phyloP scores from a whole-genome alignment of 1,140 invertebrate species.

The Drosophila ficusphila region DNA sequence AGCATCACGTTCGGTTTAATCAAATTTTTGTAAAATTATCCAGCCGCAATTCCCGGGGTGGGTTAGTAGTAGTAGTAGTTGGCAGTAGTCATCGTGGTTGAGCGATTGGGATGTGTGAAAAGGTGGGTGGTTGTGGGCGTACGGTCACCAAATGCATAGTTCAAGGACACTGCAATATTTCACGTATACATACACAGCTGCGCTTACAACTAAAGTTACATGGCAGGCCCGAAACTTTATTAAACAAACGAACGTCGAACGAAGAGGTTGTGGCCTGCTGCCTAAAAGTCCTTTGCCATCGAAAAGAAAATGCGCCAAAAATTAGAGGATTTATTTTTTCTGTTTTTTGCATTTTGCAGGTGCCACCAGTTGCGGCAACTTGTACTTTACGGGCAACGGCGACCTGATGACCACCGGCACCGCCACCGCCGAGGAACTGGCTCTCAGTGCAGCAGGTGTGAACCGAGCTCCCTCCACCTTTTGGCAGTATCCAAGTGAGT shows the following conservation, averaged over 20 bases:
- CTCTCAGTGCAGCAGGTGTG: slow-evolving; percentile 64
- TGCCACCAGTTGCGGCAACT: slow-evolving; percentile 78
- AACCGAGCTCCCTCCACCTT: slow-evolving; percentile 86
- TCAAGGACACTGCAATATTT: slow-evolving; percentile 80
- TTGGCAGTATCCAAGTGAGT: slow-evolving; percentile 90
- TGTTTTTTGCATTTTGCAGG: slow-evolving; percentile 51
- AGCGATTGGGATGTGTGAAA: too few species aligned
- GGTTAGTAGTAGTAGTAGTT: slow-evolving; percentile 21
- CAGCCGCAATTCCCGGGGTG: slow-evolving; percentile 45
- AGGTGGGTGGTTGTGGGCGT: slow-evolving; percentile 19
- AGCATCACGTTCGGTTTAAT: slow-evolving; percentile 59
- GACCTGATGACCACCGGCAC: slow-evolving; percentile 78
- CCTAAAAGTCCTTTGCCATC: too few species aligned
- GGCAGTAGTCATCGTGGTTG: too few species aligned
- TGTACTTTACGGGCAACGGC: slow-evolving; percentile 80
- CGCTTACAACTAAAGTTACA: slow-evolving; percentile 33
- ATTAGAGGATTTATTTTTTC: background rate
- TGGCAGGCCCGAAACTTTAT: slow-evolving; percentile 58
- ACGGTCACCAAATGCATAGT: slow-evolving; percentile 72
- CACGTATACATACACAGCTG: slow-evolving; percentile 67
- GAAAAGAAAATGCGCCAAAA: background rate
- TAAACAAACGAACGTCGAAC: slow-evolving; percentile 55
- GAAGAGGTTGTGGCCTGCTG: slow-evolving; percentile 43
- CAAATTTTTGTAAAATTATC: slow-evolving; percentile 72
- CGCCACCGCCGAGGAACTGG: slow-evolving; percentile 75